Base-by-base conservation (phyloP, 2,797 vertebrate genomes). In the Falco concolor region DNA sequence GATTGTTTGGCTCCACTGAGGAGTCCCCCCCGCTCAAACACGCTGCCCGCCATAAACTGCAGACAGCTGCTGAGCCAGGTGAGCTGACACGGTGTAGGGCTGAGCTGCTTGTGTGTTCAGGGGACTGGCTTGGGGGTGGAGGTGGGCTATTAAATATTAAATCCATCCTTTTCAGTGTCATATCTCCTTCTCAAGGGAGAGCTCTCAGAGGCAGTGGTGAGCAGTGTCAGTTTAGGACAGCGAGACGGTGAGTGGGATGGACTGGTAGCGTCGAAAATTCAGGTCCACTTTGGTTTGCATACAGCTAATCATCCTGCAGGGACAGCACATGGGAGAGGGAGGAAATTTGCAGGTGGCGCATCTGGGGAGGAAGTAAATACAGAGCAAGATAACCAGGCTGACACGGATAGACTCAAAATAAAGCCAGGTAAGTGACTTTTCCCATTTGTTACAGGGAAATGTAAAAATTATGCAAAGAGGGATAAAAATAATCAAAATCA, bases 371-470 rank as follows among this genome's bases (percentile, higher is more conserved):
- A 78, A 74, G 63, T 54, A 59, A 91, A 59, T 32, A 27, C 1
- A 2, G 65, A 91, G 60, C 59, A 23, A 42, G 72, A 54, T 63
- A 91, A 77, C 34, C 13, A 3, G 70, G 85, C 78, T 69, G 93
- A 25, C 57, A 36, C 24, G 89, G 89, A 84, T 47, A 44, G 59
- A 81, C 80, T 92, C 59, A 38, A 30, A 84, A 76, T 83, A 75
- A 87, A 93, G 74, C 25, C 89, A 80, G 91, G 87, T 95, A 68
- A 93, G 81, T 74, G 90, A 80, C 73, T 74, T 69, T 34, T 12
- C 13, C 61, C 47, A 0, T 72, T 91, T 30, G 1, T 27, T 70
- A 40, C 60, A 81, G 56, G 25, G 45, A 70, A 85, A 82, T 12
- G 69, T 44, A 47, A 72, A 72, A 93, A 56, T 54, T 4, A 30